Conservation (phyloP, 1,140 invertebrate species). For the Meteorus sp. region DNA sequence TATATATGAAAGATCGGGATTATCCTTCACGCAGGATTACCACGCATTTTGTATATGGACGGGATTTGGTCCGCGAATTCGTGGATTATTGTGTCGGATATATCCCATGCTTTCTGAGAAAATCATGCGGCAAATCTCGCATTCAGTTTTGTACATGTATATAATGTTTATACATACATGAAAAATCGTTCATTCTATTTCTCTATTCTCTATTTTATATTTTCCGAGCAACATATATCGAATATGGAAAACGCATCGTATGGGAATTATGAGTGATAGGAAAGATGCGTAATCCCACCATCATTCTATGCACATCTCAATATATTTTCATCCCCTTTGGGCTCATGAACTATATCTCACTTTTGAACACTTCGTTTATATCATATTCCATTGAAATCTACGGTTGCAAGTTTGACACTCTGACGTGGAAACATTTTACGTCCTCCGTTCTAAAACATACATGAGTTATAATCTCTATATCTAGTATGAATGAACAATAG, state of each 20-base stretch:
- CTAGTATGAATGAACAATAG: no score
- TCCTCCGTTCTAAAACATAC: no score
- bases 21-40: slow-evolving; percentile 33
- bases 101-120: slow-evolving; percentile 2
- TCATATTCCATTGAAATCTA: no score
- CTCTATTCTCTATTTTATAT: neutral
- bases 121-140: neutral
- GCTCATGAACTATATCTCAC: no score
- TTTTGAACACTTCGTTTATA: no score
- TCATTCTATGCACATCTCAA: no score
- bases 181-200: neutral
- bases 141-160: neutral
- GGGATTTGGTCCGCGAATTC: slow-evolving; percentile 10
- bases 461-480: no score
- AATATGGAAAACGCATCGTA: neutral
- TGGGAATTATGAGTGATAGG: no score
- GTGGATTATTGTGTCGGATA: slow-evolving; percentile 9
- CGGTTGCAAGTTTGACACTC: no score
- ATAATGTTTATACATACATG: neutral
- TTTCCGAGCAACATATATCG: neutral
- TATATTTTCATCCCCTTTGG: no score
- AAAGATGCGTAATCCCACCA: no score
- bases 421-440: no score
- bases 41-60: slow-evolving; percentile 7
- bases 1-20: slow-evolving; percentile 36